phyloP scores from a whole-genome alignment of 2,113 vertebrate genomes.

The Crotophaga sulcirostris region DNA sequence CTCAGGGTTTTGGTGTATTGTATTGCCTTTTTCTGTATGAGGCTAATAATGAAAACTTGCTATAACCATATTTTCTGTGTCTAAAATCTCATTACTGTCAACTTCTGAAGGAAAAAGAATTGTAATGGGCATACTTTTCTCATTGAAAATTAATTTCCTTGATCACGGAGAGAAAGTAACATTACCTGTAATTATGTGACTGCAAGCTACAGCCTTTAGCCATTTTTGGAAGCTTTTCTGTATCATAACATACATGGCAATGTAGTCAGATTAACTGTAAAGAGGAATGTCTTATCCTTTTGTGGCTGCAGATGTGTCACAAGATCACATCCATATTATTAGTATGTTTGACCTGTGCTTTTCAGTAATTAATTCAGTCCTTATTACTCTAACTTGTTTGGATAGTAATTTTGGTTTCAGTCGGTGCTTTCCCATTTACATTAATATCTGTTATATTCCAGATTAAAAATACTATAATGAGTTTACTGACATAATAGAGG shows the following conservation, averaged over 20 bases:
- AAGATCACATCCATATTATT: not conserved
- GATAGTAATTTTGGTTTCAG: not conserved
- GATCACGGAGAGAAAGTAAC: not conserved
- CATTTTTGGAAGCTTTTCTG: not conserved
- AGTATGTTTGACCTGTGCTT: not conserved
- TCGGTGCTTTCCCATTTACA: not conserved
- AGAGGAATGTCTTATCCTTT: not conserved
- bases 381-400: not conserved
- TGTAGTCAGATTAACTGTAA: not conserved
- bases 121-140: not conserved
- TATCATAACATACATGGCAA: not conserved
- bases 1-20: not conserved
- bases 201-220: not conserved
- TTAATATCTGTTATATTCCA: not conserved
- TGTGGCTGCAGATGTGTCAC: not conserved
- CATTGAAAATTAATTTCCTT: slow-evolving; percentile 8
- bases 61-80: not conserved
- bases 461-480: not conserved
- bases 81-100: not conserved
- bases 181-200: not conserved
- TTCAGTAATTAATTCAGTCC: not conserved
- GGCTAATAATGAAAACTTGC: not conserved
- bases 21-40: not conserved
- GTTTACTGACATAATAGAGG: not conserved
- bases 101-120: not conserved